Base-by-base conservation (phyloP, 2,797 vertebrate species). In the Syngnathus acus region DNA sequence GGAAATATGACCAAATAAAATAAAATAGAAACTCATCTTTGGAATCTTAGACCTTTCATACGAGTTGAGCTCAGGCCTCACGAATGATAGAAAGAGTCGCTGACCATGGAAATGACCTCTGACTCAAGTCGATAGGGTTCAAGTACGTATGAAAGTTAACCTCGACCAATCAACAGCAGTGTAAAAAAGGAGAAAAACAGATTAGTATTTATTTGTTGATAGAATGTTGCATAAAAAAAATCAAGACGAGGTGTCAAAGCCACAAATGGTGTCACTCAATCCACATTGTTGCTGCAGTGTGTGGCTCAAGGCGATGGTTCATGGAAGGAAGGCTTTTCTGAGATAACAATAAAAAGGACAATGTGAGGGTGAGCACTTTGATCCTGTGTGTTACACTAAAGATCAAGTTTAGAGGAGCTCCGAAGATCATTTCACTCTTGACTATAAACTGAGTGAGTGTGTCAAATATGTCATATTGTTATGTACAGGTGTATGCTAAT, bases 331-430 rank as follows among this genome's bases (percentile, higher is more conserved):
- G 83, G 74, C 67, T 86, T 87, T 86, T 84, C 82, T 87, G 86
- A 87, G 86, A 87, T 83, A 77, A 87, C 87, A 83, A 82, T 87
- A 87, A 87, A 64, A 82, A 81, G 73, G 66, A 88, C 78, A 87
- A 85, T 76, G 57, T 63, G 61, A 76, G 21, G 75, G 70, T 0
- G 77, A 87, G 83, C 70, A 17, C 72, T 82, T 89, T 87, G 85
- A 89, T 87, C 78, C 48, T 77, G 76, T 77, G 77, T 74, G 69
- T 72, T 78, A 60, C 70, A 82, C 78, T 82, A 82, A 83, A 71
- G 78, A 78, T 75, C 72, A 64, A 64, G 72, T 81, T 80, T 75
- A 77, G 62, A 68, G 62, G 57, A 84, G 72, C 51, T 61, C 40
- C 66, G 64, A 68, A 60, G 64, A 74, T 69, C 14, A 58, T 85